Base-by-base conservation (phyloP, 64 coral and sea anemone genomes). In the Hydrozoanthus tunicans region DNA sequence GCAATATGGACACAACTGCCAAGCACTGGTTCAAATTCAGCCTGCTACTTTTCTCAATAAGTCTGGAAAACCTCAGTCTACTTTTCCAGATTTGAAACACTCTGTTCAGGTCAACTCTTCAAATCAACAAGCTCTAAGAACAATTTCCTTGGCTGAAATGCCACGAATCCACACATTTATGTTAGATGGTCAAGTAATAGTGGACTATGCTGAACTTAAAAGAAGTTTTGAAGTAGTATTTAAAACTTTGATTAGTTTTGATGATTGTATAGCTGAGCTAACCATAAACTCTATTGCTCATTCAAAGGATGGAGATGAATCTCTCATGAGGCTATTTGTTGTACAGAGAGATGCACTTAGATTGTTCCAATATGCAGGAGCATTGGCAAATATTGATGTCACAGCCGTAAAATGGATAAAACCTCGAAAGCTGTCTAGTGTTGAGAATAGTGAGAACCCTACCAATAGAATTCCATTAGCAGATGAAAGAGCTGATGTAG, bases 281-380 rank as follows among this genome's bases (percentile, higher is more conserved):
- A 51, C 85, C 26, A 93, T 54, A 66, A 75, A 93, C 25, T 79
- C 89, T 3, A 86, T 89, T 90, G 54, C 80, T 23, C 14, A 68
- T 68, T 68, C 67, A 82, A 67, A 55, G 7, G 89, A 63, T 52
- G 82, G 74, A 54, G 52, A 60, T 58, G 5, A 59, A 17, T 14
- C n/a, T 4, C 82, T 53, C 4, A 9, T 71, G 74, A 81, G 32
- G 65, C 78, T 96, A 20, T 96, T 89, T n/a, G 71, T 96, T 13
- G 62, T 66, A 51, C 93, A 86, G 32, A 93, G 68, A 70, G 95
- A 96, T 89, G 76, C 77, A 51, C 81, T 60, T 10, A 91, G 92
- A 56, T 69, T 96, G 58, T 91, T 91, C 55, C 89, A 91, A 7
- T 91, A 96, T 66, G 83, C 92, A 61, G 82, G 89, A 78, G 92